Percentiles rank a stretch among this genome's conserved stretches.
Conservation (phyloP, 2,888 invertebrate species). For the Apotomis capreana region DNA sequence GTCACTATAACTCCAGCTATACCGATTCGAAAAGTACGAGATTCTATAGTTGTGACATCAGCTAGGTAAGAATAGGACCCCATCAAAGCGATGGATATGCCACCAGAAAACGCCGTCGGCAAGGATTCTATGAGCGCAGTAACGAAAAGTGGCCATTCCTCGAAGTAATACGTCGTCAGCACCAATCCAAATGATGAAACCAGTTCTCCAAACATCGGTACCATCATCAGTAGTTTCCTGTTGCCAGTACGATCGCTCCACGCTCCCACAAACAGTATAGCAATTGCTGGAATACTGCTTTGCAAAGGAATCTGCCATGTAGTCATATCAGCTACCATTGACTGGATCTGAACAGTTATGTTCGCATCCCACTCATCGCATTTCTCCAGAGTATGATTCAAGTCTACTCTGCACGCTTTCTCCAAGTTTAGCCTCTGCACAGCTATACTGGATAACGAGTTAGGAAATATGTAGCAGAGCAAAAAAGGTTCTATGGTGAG, state of each 20-base stretch:
- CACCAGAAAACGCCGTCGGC: slow-evolving; percentile 83
- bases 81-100: slow-evolving; percentile 81
- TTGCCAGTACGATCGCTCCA: slow-evolving; percentile 85
- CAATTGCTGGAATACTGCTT: slow-evolving; percentile 81
- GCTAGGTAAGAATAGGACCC: slow-evolving; percentile 85
- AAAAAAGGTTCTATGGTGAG: slow-evolving; percentile 87
- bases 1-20: slow-evolving; percentile 81
- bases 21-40: slow-evolving; percentile 85
- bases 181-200: slow-evolving; percentile 78
- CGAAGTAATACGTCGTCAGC: slow-evolving; percentile 79
- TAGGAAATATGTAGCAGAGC: slow-evolving; percentile 85
- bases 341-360: slow-evolving; percentile 56
- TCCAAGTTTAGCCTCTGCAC: slow-evolving; percentile 81
- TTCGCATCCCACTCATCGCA: slow-evolving; percentile 64
- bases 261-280: slow-evolving; percentile 83
- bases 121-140: slow-evolving; percentile 81
- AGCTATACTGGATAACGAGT: slow-evolving; percentile 83
- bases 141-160: slow-evolving; percentile 81
- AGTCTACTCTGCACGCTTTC: slow-evolving; percentile 82
- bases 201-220: slow-evolving; percentile 82
- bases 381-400: slow-evolving; percentile 74
- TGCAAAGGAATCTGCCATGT: slow-evolving; percentile 82
- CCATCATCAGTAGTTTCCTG: slow-evolving; percentile 82
- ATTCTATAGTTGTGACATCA: slow-evolving; percentile 82
- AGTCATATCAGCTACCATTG: slow-evolving; percentile 78